Conservation (phyloP, 2,888 invertebrate genomes). For the Sisyra nigra region DNA sequence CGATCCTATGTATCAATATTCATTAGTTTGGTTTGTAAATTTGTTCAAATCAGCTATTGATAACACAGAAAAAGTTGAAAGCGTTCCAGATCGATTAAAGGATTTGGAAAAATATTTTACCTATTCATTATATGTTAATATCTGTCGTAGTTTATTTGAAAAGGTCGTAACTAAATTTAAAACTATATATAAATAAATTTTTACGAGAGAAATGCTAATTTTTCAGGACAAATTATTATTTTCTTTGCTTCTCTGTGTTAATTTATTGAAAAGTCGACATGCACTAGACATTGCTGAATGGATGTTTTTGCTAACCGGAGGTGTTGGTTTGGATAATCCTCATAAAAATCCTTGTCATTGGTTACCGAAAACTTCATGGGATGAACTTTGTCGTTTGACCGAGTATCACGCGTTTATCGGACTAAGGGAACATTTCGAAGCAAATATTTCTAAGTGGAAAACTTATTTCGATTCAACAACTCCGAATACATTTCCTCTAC, state of each 20-base stretch:
- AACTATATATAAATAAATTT: not conserved
- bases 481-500: conserved; percentile 57
- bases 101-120: conserved; percentile 73
- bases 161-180: conserved; percentile 34
- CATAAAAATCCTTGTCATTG: conserved; percentile 51
- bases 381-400: conserved; percentile 52
- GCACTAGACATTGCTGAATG: conserved; percentile 49
- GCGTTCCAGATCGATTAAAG: conserved; percentile 51
- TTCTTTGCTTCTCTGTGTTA: conserved; percentile 60
- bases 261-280: conserved; percentile 43
- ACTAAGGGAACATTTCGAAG: conserved; percentile 45
- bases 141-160: conserved; percentile 87
- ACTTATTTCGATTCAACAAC: conserved; percentile 52
- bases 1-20: conserved; percentile 97
- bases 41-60: conserved; percentile 76
- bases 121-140: conserved; percentile 75
- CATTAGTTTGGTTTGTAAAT: conserved; percentile 84
- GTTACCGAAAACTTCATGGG: conserved; percentile 58
- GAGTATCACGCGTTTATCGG: conserved; percentile 38
- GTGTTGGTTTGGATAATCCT: conserved; percentile 62
- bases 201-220: conserved; percentile 1
- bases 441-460: conserved; percentile 49
- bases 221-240: conserved; percentile 77
- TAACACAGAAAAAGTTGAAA: conserved; percentile 68
- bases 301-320: conserved; percentile 79